Evolutionary conservation across 2,113 vertebrate species (phyloP).

Genomic region (Poeciliopsis retropinna): DNA sequence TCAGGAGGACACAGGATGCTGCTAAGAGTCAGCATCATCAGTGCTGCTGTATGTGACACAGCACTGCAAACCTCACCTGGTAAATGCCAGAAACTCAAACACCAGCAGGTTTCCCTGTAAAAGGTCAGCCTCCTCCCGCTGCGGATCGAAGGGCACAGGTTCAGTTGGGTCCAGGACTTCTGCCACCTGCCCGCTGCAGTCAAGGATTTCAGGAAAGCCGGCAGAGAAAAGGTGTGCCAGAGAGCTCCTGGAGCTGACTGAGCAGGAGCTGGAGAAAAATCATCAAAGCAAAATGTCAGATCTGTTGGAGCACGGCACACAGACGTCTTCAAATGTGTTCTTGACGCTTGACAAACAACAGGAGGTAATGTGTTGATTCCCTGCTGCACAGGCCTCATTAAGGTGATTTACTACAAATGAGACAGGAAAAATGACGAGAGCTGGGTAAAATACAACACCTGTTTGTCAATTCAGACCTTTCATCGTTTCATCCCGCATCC

Average conservation of each 20-base stretch:
- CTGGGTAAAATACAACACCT: background rate
- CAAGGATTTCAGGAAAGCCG: slow-evolving; percentile 86
- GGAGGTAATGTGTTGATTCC: slow-evolving; percentile 27
- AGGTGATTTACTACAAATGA: slow-evolving; percentile 52
- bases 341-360: slow-evolving; percentile 24
- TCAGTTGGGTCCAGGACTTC: slow-evolving; percentile 81
- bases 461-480: slow-evolving; percentile 25
- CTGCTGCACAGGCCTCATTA: slow-evolving; percentile 25
- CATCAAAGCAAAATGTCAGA: slow-evolving; percentile 15
- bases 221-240: slow-evolving; percentile 82
- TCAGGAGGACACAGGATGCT: background rate
- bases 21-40: background rate
- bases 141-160: slow-evolving; percentile 75
- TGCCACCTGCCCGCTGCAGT: slow-evolving; percentile 77
- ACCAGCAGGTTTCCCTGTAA: slow-evolving; percentile 88
- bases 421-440: slow-evolving; percentile 23
- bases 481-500: background rate
- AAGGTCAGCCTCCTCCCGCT: slow-evolving; percentile 84
- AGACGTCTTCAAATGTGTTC: slow-evolving; percentile 4
- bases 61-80: slow-evolving; percentile 80
- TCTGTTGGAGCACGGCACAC: background rate
- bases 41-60: background rate
- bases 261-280: slow-evolving; percentile 71
- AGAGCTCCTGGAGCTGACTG: slow-evolving; percentile 81
- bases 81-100: slow-evolving; percentile 91